A percentile compares a stretch with the other conserved stretches of the same genome.
Evolutionary conservation across 2,113 vertebrate genomes (phyloP).

Genomic region (Clarias gariepinus): DNA sequence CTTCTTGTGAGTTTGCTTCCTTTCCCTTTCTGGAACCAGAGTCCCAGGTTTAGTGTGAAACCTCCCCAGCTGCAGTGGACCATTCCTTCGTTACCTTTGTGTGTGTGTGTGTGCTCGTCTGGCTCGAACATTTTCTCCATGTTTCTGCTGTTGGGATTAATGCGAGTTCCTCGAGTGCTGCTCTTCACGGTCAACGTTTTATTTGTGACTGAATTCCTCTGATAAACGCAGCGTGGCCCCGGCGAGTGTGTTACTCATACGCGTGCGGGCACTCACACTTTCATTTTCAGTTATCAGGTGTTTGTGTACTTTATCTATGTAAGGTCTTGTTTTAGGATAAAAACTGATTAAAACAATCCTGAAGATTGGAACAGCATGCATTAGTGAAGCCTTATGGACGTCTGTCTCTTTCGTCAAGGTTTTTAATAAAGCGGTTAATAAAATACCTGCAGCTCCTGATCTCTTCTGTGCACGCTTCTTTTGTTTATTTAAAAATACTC

Average conservation of each 20-base stretch:
- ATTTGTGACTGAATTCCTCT: neutral
- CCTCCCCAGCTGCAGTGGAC: neutral
- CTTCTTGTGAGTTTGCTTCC: neutral
- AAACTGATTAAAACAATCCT: neutral
- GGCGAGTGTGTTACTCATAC: neutral
- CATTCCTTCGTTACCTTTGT: neutral
- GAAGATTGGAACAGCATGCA: neutral
- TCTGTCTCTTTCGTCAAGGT: neutral
- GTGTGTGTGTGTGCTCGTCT: too few relatives aligned
- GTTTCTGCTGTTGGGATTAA: neutral
- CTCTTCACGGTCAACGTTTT: neutral
- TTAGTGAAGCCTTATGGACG: neutral
- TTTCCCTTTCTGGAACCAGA: neutral
- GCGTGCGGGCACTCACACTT: neutral
- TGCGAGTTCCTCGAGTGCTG: neutral
- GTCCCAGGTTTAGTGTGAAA: neutral
- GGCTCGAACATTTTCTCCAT: neutral
- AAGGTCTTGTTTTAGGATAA: neutral
- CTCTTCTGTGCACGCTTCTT: neutral
- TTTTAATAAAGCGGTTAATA: constrained; percentile 9
- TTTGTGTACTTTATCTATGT: neutral
- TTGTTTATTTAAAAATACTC: neutral
- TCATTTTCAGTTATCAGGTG: neutral
- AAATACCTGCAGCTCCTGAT: neutral
- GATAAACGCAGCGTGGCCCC: neutral